These are phyloP conservation scores for Neodiprion virginianus DNA, from an alignment of 1,140 invertebrate genomes.

Conservation along the genomic window DNA sequence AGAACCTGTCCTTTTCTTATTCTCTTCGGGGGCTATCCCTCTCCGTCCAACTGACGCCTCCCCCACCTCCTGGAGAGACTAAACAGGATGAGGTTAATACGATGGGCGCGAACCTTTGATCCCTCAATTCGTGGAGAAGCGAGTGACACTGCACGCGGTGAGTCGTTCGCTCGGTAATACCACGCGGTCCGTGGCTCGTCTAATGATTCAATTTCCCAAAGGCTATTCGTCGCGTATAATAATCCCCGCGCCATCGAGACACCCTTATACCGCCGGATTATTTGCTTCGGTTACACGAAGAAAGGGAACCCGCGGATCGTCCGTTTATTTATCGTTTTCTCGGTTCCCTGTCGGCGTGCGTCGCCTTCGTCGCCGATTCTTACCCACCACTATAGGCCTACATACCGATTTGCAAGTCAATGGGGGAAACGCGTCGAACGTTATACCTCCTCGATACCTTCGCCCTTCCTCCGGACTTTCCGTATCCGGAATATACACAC, in stretches of 20 bases:
- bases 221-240: not conserved
- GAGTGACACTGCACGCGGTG: not conserved
- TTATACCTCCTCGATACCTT: conserved; percentile 27
- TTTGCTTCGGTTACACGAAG: not conserved
- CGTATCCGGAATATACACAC: conserved; percentile 22
- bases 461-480: conserved; percentile 36
- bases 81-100: conserved; percentile 16
- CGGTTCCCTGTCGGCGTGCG: not conserved
- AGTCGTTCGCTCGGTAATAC: not conserved
- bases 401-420: conserved; percentile 46
- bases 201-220: not conserved
- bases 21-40: conserved; percentile 8
- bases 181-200: no score
- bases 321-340: not conserved
- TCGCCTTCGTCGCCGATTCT: not conserved
- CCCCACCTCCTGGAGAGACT: conserved; percentile 11
- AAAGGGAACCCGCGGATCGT: not conserved
- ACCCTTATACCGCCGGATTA: not conserved
- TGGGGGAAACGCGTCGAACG: conserved; percentile 36
- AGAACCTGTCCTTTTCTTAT: conserved; percentile 27
- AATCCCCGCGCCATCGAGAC: no score
- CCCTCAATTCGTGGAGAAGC: not conserved
- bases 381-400: not conserved
- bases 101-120: conserved; percentile 8
- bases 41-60: conserved; percentile 4